These are phyloP conservation scores for Sparidentex hasta DNA, from an alignment of 2,797 vertebrate genomes.

Conservation along the genomic window DNA sequence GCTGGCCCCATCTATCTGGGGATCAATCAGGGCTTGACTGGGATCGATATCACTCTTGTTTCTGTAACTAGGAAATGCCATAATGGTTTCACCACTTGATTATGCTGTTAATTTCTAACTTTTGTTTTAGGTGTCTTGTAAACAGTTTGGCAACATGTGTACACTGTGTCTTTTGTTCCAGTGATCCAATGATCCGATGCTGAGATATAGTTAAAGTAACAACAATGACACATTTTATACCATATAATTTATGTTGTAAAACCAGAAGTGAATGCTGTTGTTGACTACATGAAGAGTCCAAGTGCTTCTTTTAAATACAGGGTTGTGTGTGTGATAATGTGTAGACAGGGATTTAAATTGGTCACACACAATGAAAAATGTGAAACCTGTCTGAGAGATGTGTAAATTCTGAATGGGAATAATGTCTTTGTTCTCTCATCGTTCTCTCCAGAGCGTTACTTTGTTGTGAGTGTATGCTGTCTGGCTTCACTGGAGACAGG, in stretches of 20 bases:
- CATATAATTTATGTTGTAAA: neutral
- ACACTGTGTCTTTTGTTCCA: conserved; percentile 7
- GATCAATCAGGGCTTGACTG: conserved; percentile 85
- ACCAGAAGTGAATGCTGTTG: conserved; percentile 12
- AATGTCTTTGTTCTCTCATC: conserved; percentile 66
- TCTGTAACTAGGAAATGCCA: conserved; percentile 87
- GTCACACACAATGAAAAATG: conserved; percentile 39
- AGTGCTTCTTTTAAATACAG: conserved; percentile 47
- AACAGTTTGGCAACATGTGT: conserved; percentile 72
- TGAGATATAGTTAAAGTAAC: conserved; percentile 30
- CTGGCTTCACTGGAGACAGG: conserved; percentile 73
- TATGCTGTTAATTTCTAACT: conserved; percentile 86
- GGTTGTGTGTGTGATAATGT: conserved; percentile 26
- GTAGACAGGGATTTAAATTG: conserved; percentile 36
- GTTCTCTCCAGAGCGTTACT: conserved; percentile 62
- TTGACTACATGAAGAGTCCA: conserved; percentile 16
- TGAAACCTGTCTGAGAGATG: conserved; percentile 38
- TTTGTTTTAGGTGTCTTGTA: conserved; percentile 76
- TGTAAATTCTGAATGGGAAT: conserved; percentile 60
- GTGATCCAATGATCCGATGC: neutral
- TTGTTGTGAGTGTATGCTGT: conserved; percentile 74
- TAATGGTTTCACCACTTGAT: conserved; percentile 87
- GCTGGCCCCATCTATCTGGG: conserved; percentile 85
- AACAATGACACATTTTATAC: conserved; percentile 21
- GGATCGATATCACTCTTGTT: conserved; percentile 88